These are phyloP conservation scores for Pegoplata infirma DNA, from an alignment of 2,888 invertebrate genomes.

Conservation along the genomic window DNA sequence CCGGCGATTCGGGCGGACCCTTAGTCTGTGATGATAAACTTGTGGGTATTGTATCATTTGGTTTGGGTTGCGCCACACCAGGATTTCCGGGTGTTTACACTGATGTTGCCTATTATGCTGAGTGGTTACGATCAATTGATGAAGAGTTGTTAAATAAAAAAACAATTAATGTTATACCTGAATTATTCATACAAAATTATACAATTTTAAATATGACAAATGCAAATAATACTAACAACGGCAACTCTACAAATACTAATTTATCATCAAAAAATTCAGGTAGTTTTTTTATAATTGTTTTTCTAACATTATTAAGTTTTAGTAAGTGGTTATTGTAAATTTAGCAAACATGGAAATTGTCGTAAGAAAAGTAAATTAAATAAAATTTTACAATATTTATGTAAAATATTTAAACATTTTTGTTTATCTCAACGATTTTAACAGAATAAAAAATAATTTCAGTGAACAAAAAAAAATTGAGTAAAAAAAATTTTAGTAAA, in stretches of 20 bases:
- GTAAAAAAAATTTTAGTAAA: too few species aligned
- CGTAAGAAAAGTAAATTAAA: too few species aligned
- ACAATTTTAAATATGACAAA: not conserved
- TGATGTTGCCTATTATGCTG: slow-evolving; percentile 64
- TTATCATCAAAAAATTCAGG: not conserved
- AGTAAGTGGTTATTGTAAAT: not conserved
- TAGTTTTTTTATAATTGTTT: not conserved
- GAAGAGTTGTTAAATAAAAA: too few species aligned
- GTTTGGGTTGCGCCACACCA: slow-evolving; percentile 65
- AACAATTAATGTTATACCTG: too few species aligned
- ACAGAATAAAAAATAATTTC: too few species aligned
- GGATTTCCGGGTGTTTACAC: slow-evolving; percentile 68
- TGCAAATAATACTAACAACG: not conserved
- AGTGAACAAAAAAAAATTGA: too few species aligned
- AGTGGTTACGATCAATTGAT: slow-evolving; percentile 67
- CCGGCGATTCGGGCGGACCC: slow-evolving; percentile 70
- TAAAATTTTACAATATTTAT: too few species aligned
- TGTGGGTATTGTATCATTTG: slow-evolving; percentile 68
- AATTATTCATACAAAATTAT: too few species aligned
- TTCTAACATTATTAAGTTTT: not conserved
- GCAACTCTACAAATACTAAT: too few species aligned
- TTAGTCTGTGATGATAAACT: slow-evolving; percentile 65
- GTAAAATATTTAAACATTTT: too few species aligned
- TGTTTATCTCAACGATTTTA: too few species aligned
- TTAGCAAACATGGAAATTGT: too few species aligned